Percentiles rank a stretch among this genome's conserved stretches.
Conservation (phyloP, 2,113 vertebrate species). For the Beaufortia kweichowensis region DNA sequence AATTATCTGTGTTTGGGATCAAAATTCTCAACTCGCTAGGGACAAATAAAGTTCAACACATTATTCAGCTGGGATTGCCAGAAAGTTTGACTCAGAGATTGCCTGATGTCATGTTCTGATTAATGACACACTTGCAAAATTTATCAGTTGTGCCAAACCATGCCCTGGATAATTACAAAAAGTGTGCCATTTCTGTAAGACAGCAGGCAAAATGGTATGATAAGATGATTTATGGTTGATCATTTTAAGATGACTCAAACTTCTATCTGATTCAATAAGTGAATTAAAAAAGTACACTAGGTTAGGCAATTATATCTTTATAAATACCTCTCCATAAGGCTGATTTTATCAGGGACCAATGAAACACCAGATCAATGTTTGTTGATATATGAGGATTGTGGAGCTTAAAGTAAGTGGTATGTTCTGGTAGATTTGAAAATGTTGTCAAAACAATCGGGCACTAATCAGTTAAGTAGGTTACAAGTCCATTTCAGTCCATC, state of each 20-base stretch:
- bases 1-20: background rate
- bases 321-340: too few relatives aligned
- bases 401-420: too few relatives aligned
- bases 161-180: conserved; percentile 8
- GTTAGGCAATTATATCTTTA: too few relatives aligned
- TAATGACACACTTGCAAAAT: conserved; percentile 7
- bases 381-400: too few relatives aligned
- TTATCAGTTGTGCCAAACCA: conserved; percentile 4
- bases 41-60: background rate
- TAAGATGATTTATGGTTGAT: background rate
- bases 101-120: background rate
- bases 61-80: background rate
- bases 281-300: too few relatives aligned
- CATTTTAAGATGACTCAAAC: conserved; percentile 1
- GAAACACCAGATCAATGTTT: too few relatives aligned
- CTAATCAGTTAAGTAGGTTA: background rate
- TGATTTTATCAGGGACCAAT: too few relatives aligned
- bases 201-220: background rate
- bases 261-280: background rate
- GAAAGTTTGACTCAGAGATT: background rate
- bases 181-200: conserved; percentile 4
- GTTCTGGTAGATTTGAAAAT: too few relatives aligned
- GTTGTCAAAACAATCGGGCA: too few relatives aligned
- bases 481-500: background rate
- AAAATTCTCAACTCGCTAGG: background rate